Percentiles rank a stretch among this genome's conserved stretches.
Evolutionary conservation across 2,113 vertebrate genomes (phyloP).

Genomic region (Carassius gibelio): DNA sequence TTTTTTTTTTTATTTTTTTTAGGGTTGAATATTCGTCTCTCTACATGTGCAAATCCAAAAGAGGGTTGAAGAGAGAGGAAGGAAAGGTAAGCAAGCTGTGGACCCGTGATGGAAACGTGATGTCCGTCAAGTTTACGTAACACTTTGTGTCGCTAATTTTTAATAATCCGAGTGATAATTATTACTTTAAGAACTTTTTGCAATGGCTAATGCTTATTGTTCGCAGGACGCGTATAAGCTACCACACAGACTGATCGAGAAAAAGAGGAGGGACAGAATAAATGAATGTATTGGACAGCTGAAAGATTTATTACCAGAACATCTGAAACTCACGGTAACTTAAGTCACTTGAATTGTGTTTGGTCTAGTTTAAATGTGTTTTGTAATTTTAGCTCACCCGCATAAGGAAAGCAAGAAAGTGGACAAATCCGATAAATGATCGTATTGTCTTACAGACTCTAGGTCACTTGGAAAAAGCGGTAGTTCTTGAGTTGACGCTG

Average conservation of each 20-base stretch:
- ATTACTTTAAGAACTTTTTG: not conserved
- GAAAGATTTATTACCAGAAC: slow-evolving; percentile 95
- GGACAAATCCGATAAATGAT: not conserved
- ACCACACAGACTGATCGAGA: slow-evolving; percentile 96
- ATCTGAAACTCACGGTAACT: slow-evolving; percentile 92
- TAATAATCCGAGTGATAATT: not conserved
- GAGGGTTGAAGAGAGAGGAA: slow-evolving; percentile 93
- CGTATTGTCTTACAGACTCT: slow-evolving; percentile 79
- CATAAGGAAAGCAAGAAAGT: not conserved
- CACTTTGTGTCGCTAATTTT: not conserved
- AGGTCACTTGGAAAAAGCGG: slow-evolving; percentile 97
- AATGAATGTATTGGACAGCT: slow-evolving; percentile 98
- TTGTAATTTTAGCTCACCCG: not conserved
- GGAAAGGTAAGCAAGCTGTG: slow-evolving; percentile 81
- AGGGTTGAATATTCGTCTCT: slow-evolving; percentile 91
- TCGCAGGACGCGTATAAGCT: slow-evolving; percentile 95
- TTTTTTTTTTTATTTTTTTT: not conserved
- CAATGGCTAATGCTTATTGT: not conserved
- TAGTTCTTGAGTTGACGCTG: slow-evolving; percentile 95
- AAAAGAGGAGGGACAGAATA: slow-evolving; percentile 95
- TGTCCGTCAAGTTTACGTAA: not conserved
- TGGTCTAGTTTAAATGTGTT: not conserved
- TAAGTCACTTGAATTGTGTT: not conserved
- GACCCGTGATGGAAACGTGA: slow-evolving; percentile 7
- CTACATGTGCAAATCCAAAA: slow-evolving; percentile 95